Base-by-base conservation (phyloP, 2,113 vertebrate genomes). In the Herpetotheres cachinnans region DNA sequence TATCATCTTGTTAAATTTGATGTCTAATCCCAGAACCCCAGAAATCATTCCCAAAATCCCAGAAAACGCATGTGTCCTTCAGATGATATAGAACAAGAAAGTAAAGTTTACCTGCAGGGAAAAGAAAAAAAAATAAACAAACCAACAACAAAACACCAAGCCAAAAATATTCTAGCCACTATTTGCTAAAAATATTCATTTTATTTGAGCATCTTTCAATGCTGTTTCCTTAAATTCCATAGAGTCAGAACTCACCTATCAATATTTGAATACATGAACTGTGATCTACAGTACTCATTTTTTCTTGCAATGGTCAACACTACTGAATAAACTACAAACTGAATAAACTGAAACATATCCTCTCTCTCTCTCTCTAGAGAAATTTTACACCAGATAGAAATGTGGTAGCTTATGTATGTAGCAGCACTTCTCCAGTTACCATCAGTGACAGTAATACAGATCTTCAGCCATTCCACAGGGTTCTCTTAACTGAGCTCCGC, bases 1-100 rank as follows among this genome's bases (percentile, higher is more conserved):
- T 86, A 97, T 98, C 97, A 96, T 96, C 94, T 95, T 95, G 94
- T 97, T 98, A 97, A 95, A 98, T 95, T 97, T 97, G 96, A 97
- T 92, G 89, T 72, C 95, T 97, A 97, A 95, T 97, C 96, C 95
- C 97, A 96, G 89, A 93, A 96, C 73, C 92, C 94, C 96, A 96
- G 92, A 97, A 97, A 94, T 84, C 78, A 79, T 93, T 97, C 96
- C 97, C 97, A 95, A 92, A 97, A 96, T 92, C 91, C 94, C 86
- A 94, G 91, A 97, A 94, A 97, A 95, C 63, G 72, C 78, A 79
- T 44, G 86, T 91, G 96, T 89, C 96, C 92, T 97, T 97, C 95
- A 96, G 89, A 85, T 84, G 88, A 89, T 95, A 96, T 8, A 91
- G 91, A 95, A 78, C 70, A 95, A 97, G 89, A 90, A 96, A 96